Evolutionary conservation across 2,888 invertebrate genomes (phyloP).

Genomic region (Junonia oenone): DNA sequence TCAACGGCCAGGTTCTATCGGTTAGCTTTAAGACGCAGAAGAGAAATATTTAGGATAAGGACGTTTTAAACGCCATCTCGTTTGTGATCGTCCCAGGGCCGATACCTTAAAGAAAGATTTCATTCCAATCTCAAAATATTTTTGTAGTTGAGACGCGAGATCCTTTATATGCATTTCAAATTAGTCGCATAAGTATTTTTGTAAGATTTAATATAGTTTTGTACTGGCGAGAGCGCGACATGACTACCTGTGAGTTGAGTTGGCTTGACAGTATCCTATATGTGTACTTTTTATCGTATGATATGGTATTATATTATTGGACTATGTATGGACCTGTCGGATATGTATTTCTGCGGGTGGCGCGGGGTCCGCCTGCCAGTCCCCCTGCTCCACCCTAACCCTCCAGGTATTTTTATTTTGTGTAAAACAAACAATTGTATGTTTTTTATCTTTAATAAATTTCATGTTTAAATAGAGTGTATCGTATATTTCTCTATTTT

Average conservation of each 20-base stretch:
- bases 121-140: constrained; percentile 80
- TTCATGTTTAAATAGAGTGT: constrained; percentile 78
- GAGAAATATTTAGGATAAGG: constrained; percentile 69
- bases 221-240: constrained; percentile 74
- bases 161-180: constrained; percentile 78
- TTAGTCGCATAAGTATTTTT: constrained; percentile 79
- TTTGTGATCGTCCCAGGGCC: constrained; percentile 68
- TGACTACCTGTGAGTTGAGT: constrained; percentile 75
- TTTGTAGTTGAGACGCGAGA: constrained; percentile 76
- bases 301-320: constrained; percentile 76
- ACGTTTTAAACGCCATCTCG: constrained; percentile 63
- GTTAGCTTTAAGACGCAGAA: constrained; percentile 80
- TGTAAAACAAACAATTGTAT: constrained; percentile 76
- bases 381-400: constrained; percentile 50
- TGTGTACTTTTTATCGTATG: constrained; percentile 72
- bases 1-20: constrained; percentile 77
- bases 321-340: constrained; percentile 75
- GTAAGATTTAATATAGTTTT: constrained; percentile 77
- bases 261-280: constrained; percentile 75
- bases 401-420: constrained; percentile 77
- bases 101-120: constrained; percentile 67
- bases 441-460: constrained; percentile 78
- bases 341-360: constrained; percentile 56
- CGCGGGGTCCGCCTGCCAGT: constrained; percentile 44
- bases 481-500: constrained; percentile 77